Evolutionary conservation across 2,113 vertebrate species (phyloP).

Genomic region (Antechinus flavipes): DNA sequence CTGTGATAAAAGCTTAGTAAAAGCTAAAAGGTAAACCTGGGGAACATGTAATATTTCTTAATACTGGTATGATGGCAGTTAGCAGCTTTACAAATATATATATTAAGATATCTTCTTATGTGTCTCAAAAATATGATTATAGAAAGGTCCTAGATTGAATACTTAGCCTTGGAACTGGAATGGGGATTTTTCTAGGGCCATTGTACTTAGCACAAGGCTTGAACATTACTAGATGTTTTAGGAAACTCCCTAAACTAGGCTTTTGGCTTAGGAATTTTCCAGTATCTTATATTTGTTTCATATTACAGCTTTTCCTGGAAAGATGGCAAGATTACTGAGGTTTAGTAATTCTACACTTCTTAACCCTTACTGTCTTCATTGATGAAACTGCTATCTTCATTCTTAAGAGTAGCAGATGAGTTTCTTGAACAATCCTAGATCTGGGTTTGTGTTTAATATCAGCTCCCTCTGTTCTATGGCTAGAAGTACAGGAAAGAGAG

Average conservation of each 20-base stretch:
- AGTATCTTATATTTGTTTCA: constrained; percentile 6
- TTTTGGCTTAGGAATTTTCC: constrained; percentile 23
- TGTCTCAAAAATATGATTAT: constrained; percentile 20
- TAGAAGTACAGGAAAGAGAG: neutral
- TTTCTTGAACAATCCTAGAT: neutral
- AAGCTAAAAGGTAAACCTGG: constrained; percentile 9
- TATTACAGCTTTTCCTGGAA: neutral
- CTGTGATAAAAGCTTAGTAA: constrained; percentile 58
- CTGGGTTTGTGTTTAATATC: neutral
- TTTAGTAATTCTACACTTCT: neutral
- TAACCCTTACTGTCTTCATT: neutral
- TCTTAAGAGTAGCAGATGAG: neutral
- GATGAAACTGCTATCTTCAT: neutral
- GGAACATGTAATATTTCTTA: constrained; percentile 44
- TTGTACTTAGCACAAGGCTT: neutral
- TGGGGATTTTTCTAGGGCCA: neutral
- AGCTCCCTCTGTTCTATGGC: neutral
- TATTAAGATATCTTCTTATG: constrained; percentile 9
- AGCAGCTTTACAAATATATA: constrained; percentile 67
- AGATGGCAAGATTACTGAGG: constrained; percentile 17
- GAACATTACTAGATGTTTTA: constrained; percentile 6
- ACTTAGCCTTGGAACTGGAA: neutral
- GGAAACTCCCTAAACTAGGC: constrained; percentile 29
- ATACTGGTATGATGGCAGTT: constrained; percentile 59
- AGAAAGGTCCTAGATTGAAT: neutral